Evolutionary conservation across 2,888 invertebrate genomes (phyloP), one percentile per base, ranked within the genome.

Genomic region (Calliphora vomitoria): DNA sequence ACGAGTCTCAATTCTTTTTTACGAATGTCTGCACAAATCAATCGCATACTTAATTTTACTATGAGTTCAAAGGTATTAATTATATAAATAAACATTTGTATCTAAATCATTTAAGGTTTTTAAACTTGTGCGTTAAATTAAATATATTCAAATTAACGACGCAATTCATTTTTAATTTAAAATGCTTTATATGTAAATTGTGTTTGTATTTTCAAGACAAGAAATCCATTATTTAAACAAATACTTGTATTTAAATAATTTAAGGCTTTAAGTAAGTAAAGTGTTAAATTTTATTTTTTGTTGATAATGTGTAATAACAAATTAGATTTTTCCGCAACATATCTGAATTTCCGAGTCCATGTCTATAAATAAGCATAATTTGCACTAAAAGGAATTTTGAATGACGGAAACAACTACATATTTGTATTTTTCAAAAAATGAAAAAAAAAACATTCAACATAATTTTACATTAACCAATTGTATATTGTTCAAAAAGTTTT

Each of bases 81-180:
- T 64, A n/a, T 64, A 38, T 64, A 18, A 64, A 64, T n/a, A 38
- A 64, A 62, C 35, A 8, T 8, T 35, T 35, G 8, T n/a, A 62
- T 31, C 35, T 38, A 64, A 64, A 64, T 64, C 18, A n/a, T 64
- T 38, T 38, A 64, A 38, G 35, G 18, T 38, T 64, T 38, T 35
- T 15, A 15, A 62, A n/a, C 38, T 10, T n/a, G 62, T 62, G 62
- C 8, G n/a, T 38, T 3, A 35, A 38, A 62, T 38, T 62, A 62
- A 64, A n/a, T 38, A 38, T 13, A 44, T n/a, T n/a, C 11, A 44
- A 2, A 64, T 38, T 18, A 64, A 38, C 4, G 38, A 60, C 62
- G 8, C 18, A 20, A 53, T 53, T n/a, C 2, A n/a, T 11, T 44
- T 35, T 10, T 44, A 44, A 44, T 44, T 44, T 44, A 47, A 47